Base-by-base conservation (phyloP, 2,888 invertebrate species). In the Aphodius granarius region DNA sequence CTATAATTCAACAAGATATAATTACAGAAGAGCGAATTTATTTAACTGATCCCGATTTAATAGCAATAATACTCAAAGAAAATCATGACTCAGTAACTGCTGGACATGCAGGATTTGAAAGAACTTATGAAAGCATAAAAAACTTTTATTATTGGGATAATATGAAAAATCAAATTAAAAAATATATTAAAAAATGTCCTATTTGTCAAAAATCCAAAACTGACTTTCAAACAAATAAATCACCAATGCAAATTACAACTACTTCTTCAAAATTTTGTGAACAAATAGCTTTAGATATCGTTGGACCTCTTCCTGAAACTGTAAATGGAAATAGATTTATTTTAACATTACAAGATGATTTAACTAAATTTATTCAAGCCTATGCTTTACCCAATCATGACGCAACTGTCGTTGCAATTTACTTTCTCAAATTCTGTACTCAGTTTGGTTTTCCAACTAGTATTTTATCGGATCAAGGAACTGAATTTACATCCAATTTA, bases 321-420 rank as follows among this genome's bases (percentile, higher is more conserved):
- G 77, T 81, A 73, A 72, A 77, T 16, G 83, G 82, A 20, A 85
- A 84, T 76, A 80, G 80, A 79, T 86, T 79, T 73, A 82, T 86
- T 21, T 71, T 86, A n/a, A 85, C 86, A 0, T 43, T 84, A 6
- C 83, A 84, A 80, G 84, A 86, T 74, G 83, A 85, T 76, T 75
- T 85, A 43, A 83, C 84, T 0, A 85, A 86, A 81, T 86, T 80
- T 76, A 82, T 82, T 18, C 78, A 81, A 77, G 85, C 85, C 5
- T 79, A 78, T 63, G 77, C 84, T 0, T 76, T 86, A 9, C 81
- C 79, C 5, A 83, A 85, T 79, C 82, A 82, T 20, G 82, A 83
- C 79, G 82, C 86, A 1, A 22, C 64, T 64, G 85, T 84, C 0
- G 78, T 85, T 3, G 84, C 85, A 2, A 79, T 63, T 13, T 20